Base-by-base conservation (phyloP, 2,113 vertebrate species). In the Myocastor coypus region DNA sequence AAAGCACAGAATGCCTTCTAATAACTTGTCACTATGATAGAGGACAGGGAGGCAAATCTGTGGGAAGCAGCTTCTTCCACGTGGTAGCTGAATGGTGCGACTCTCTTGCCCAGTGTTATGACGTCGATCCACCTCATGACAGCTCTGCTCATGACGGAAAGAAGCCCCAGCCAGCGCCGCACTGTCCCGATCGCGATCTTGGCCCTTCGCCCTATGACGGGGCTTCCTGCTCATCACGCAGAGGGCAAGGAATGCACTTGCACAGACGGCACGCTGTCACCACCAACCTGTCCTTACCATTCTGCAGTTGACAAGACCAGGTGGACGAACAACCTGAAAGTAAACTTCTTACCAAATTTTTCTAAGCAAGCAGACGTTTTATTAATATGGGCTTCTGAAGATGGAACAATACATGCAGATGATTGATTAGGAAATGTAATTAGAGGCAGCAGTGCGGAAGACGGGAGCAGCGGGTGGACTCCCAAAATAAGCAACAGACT, bases 401-500 rank as follows among this genome's bases (percentile, higher is more conserved):
- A 96, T 96, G 92, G 97, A 92, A 69, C 96, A 97, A 97, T 98
- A 96, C 91, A 89, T 87, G 94, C 83, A 97, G 92, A 98, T 98
- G 98, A 98, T 97, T 98, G 98, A 98, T 98, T 97, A 95, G 97
- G 97, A 97, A 97, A 91, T 82, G 83, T 98, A 97, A 98, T 98
- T 98, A 98, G 97, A 98, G 85, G 96, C 96, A 98, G 69, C 97
- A 96, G 42, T 89, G 87, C 96, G 97, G 97, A 98, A 98, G 94
- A 96, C 92, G 42, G 73, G 94, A 94, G 85, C 86, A 81, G 32
- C 91, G 40, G 37, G 16, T 68, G 91, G 34, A 14, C 59, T 92
- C 95, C 98, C 97, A 98, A 97, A 97, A 95, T 85, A 94, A 98
- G 93, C 59, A 85, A 78, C 82, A 46, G 96, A 95, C 94, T 96